Conservation (phyloP, 1,140 invertebrate genomes). For the Akabosia matsudoensis region DNA sequence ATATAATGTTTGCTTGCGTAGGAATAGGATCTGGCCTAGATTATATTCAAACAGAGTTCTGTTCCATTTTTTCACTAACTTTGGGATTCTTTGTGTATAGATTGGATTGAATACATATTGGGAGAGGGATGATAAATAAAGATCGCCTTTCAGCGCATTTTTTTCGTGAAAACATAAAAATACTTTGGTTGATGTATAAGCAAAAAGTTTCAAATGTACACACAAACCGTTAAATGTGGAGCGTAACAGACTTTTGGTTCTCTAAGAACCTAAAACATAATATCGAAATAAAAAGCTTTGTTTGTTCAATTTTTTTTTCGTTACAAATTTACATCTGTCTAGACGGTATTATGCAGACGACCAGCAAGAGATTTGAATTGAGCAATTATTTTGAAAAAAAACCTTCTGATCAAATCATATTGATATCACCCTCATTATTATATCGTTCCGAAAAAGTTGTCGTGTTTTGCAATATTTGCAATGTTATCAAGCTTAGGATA, state of each 20-base stretch:
- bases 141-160: neutral
- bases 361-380: neutral
- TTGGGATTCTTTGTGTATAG: neutral
- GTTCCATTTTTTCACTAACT: neutral
- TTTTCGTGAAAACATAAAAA: neutral
- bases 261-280: too few relatives aligned
- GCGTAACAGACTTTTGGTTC: neutral
- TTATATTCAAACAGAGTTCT: neutral
- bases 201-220: too few relatives aligned
- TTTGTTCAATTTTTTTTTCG: neutral
- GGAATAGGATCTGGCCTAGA: neutral
- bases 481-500: neutral
- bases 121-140: neutral
- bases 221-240: too few relatives aligned
- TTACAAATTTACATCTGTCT: neutral
- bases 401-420: neutral
- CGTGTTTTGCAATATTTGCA: neutral
- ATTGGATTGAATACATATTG: neutral
- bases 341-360: neutral
- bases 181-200: neutral
- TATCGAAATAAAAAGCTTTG: neutral
- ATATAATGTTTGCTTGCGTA: neutral
- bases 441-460: too few relatives aligned
- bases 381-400: neutral
- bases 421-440: neutral